Evolutionary conservation across 2,797 vertebrate genomes (phyloP), one percentile per base, ranked within the genome.

Genomic region (Arrhamphus sclerolepis): DNA sequence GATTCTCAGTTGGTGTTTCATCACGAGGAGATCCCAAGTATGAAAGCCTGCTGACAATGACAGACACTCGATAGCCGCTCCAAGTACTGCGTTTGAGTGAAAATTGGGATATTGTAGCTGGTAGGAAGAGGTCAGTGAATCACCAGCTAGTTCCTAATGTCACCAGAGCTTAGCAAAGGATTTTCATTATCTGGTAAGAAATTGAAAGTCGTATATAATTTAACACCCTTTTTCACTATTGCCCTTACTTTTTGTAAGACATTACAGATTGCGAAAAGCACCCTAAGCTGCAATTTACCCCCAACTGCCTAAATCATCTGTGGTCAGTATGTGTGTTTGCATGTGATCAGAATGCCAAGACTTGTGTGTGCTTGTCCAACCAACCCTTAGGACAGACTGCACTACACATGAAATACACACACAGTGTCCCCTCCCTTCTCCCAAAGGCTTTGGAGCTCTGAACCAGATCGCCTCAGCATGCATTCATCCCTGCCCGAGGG

Each of bases 361-460:
- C 88, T 3, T 84, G 91, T 83, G 78, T 75, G 62, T 84, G 71
- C 90, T 80, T 91, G 92, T 66, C 81, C 80, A 77, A 71, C 60
- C 78, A 56, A 83, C 75, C 83, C 87, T 81, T 61, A 72, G 81
- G 70, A 66, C 62, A 79, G 68, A 72, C 50, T 47, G 34, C 73
- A 69, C n/a, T 72, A 21, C 40, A 66, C 53, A 66, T 34, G 10
- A 34, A 52, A 62, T 51, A 49, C 39, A 56, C 48, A 48, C 53
- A 66, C 59, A 61, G 18, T 52, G n/a, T 52, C 66, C 75, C 60
- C 54, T 53, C 73, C 75, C 62, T 48, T 73, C 71, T 72, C 69
- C 70, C 70, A 55, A 26, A 56, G 77, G 74, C 39, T 59, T 40
- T 62, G 40, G 52, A 60, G 53, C 54, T 75, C 75, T 69, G 61